These are phyloP conservation scores for Lomographa bimaculata DNA, from an alignment of 2,888 invertebrate genomes.

Conservation along the genomic window DNA sequence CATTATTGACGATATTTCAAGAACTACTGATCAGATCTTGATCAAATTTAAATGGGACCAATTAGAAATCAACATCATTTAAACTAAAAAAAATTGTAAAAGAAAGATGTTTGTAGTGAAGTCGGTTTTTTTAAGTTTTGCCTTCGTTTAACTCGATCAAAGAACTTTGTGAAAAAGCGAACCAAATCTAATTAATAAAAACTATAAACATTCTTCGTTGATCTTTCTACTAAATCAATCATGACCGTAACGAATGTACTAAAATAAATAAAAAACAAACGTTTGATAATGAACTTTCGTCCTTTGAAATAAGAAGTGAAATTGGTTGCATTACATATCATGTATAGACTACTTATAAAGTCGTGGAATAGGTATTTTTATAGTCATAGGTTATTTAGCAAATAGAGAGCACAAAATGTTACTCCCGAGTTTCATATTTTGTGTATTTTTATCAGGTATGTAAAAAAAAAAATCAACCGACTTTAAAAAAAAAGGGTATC, in stretches of 20 bases:
- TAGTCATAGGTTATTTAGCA: background rate
- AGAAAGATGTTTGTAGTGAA: too few relatives aligned
- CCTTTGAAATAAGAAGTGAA: background rate
- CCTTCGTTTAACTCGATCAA: too few relatives aligned
- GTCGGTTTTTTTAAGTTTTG: too few relatives aligned
- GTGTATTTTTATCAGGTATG: conserved; percentile 4
- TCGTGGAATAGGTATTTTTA: background rate
- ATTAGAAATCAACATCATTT: too few relatives aligned
- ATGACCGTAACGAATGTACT: background rate
- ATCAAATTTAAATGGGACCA: too few relatives aligned
- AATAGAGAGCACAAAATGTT: conserved; percentile 1
- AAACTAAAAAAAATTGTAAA: too few relatives aligned
- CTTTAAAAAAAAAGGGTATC: too few relatives aligned
- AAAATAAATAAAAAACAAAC: background rate
- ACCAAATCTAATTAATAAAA: background rate
- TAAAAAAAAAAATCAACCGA: too few relatives aligned
- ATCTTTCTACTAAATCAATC: conserved; percentile 6
- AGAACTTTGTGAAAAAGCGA: too few relatives aligned
- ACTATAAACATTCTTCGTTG: background rate
- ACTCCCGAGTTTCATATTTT: background rate
- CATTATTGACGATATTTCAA: too few relatives aligned
- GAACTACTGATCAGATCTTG: too few relatives aligned
- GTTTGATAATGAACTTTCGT: background rate
- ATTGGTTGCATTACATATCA: background rate
- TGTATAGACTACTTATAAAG: conserved; percentile 3